Base-by-base conservation (phyloP, 1,140 invertebrate species). In the Drosophila trapezifrons region DNA sequence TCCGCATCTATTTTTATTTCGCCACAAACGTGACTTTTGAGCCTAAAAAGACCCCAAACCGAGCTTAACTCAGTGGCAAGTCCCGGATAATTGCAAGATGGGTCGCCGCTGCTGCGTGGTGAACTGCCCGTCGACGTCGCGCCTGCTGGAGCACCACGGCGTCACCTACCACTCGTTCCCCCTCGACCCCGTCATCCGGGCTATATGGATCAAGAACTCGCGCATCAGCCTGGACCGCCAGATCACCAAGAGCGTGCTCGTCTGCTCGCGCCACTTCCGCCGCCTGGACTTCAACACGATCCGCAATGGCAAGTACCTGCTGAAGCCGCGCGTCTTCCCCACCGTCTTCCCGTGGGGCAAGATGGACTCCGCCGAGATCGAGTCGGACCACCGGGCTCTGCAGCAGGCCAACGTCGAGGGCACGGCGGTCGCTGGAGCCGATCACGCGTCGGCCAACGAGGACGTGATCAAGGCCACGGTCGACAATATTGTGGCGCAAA, bases 241-340 rank as follows among this genome's bases (percentile, higher is more conserved):
- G 70, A 93, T 93, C 27, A 93, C 93, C 22, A 93, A 94, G 90
- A 93, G 93, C 56, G 93, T 94, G 38, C 93, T 94, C 72, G 93
- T 95, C 5, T 95, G 95, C 69, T 95, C 95, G 5, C 92, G 93
- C 57, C 94, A 95, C 81, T 95, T 95, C 76, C 92, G 94, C 47
- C 92, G 93, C n/a, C 92, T 93, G 2, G 94, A 95, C 83, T 95
- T 95, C 81, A 94, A 94, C 80, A 92, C 92, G 47, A 93, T 93
- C 12, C 94, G 94, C 77, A 93, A 93, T 69, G 93, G 93, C 38
- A 94, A 94, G 72, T 94, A 94, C 74, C 82, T 95, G 27, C 92
- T 93, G 27, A 94, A 94, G 74, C 69, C 70, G 56, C 86, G 87
- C n/a, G 91, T 92, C 4, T 91, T 92, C 54, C 92, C 92, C 27